phyloP scores from a whole-genome alignment of 2,888 invertebrate genomes.

The Adelognathus sp. region DNA sequence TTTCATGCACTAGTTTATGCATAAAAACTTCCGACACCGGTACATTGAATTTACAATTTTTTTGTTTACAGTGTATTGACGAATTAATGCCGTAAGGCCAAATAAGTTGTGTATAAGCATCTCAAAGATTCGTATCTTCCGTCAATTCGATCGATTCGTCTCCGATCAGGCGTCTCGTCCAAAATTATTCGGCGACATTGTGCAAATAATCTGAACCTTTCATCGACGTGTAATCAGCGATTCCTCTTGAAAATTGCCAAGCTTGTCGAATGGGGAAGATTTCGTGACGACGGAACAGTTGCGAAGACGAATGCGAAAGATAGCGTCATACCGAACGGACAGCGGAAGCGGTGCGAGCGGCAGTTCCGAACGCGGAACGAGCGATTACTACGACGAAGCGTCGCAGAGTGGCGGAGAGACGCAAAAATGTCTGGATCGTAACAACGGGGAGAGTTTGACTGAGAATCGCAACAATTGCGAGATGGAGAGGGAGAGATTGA shows the following conservation, averaged over 20 bases:
- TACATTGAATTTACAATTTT: too few species aligned
- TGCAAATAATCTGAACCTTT: too few species aligned
- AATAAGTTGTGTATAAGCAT: neutral
- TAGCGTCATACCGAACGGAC: slow-evolving; percentile 7
- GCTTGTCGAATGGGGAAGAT: slow-evolving; percentile 92
- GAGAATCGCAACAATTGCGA: slow-evolving; percentile 22
- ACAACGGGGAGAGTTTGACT: slow-evolving; percentile 34
- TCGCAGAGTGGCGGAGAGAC: slow-evolving; percentile 14
- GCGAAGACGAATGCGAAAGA: slow-evolving; percentile 87
- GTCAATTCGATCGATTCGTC: neutral
- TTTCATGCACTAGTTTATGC: too few species aligned
- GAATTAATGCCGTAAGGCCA: too few species aligned
- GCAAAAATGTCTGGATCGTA: slow-evolving; percentile 40
- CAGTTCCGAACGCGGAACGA: slow-evolving; percentile 5
- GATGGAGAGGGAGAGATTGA: slow-evolving; percentile 10
- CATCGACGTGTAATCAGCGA: too few species aligned
- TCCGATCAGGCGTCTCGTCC: too few species aligned
- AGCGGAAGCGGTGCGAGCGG: neutral
- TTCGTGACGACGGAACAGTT: slow-evolving; percentile 93
- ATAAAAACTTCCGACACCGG: too few species aligned
- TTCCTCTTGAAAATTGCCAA: too few species aligned
- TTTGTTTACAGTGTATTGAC: too few species aligned
- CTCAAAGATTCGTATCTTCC: neutral
- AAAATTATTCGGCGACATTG: too few species aligned
- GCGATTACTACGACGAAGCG: slow-evolving; percentile 27